Conservation (phyloP, 2,797 vertebrate species). For the Muraenolepis orangiensis region DNA sequence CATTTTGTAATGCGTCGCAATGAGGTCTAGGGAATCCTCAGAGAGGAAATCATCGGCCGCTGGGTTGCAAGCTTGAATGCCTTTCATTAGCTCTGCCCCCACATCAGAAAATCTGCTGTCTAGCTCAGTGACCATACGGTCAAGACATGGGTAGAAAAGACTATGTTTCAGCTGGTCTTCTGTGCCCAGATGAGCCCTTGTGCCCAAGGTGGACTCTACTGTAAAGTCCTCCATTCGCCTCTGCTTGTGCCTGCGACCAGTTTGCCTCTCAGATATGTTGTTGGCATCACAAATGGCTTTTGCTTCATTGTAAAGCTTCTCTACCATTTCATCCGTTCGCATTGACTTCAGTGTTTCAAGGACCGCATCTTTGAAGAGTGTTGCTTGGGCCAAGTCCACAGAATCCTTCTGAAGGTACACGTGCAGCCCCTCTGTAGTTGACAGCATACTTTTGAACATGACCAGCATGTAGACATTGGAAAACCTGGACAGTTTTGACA, state of each 20-base stretch:
- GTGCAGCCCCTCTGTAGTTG: constrained; percentile 10
- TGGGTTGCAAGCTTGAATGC: neutral
- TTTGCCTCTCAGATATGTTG: neutral
- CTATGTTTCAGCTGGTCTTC: neutral
- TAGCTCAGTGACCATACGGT: neutral
- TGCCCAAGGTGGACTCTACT: neutral
- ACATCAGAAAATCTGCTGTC: neutral
- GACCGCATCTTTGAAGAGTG: constrained; percentile 7
- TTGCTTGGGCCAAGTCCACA: constrained; percentile 13
- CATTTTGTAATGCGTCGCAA: neutral
- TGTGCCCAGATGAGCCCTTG: neutral
- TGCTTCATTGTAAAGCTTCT: neutral
- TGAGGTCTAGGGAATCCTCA: neutral
- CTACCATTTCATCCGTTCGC: neutral
- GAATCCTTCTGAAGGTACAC: neutral
- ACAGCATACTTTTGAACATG: constrained; percentile 5
- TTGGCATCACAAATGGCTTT: neutral
- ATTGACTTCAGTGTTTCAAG: neutral
- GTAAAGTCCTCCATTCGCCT: neutral
- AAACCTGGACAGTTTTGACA: constrained; percentile 9
- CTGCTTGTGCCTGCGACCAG: neutral
- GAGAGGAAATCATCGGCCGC: neutral
- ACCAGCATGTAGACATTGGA: constrained; percentile 5
- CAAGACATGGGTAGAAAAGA: neutral
- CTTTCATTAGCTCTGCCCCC: neutral